These are phyloP conservation scores for Ellobius talpinus DNA, from an alignment of 2,113 vertebrate genomes.

Conservation along the genomic window DNA sequence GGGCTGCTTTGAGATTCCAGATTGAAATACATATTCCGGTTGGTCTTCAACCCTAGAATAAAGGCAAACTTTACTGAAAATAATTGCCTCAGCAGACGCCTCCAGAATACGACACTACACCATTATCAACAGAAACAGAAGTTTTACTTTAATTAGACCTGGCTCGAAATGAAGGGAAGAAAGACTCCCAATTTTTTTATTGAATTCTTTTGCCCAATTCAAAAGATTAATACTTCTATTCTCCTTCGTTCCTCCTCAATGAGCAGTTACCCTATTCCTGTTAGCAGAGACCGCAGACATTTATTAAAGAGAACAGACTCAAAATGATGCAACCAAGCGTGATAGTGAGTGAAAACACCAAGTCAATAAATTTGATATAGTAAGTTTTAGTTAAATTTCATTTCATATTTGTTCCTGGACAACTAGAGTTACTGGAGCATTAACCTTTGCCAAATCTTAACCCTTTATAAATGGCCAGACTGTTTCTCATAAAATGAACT, in stretches of 20 bases:
- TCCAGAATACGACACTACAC: slow-evolving; percentile 44
- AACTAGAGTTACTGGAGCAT: neutral
- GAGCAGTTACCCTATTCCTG: neutral
- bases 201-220: slow-evolving; percentile 50
- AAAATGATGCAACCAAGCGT: slow-evolving; percentile 30
- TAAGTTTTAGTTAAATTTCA: slow-evolving; percentile 28
- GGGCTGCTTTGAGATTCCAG: slow-evolving; percentile 58
- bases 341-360: slow-evolving; percentile 23
- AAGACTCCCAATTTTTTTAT: neutral
- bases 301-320: slow-evolving; percentile 20
- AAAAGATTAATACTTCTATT: slow-evolving; percentile 32
- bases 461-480: neutral
- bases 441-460: slow-evolving; percentile 46
- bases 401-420: slow-evolving; percentile 19
- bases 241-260: neutral
- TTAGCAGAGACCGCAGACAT: slow-evolving; percentile 27
- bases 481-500: neutral
- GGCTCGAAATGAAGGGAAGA: neutral
- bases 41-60: slow-evolving; percentile 68
- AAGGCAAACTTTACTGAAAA: slow-evolving; percentile 69
- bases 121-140: neutral
- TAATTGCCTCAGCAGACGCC: slow-evolving; percentile 35
- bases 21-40: slow-evolving; percentile 66
- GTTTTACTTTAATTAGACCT: slow-evolving; percentile 46
- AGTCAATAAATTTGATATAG: slow-evolving; percentile 29